Base-by-base conservation (phyloP, 35 echinoderm and acorn worm species). In the Lytechinus variegatus region DNA sequence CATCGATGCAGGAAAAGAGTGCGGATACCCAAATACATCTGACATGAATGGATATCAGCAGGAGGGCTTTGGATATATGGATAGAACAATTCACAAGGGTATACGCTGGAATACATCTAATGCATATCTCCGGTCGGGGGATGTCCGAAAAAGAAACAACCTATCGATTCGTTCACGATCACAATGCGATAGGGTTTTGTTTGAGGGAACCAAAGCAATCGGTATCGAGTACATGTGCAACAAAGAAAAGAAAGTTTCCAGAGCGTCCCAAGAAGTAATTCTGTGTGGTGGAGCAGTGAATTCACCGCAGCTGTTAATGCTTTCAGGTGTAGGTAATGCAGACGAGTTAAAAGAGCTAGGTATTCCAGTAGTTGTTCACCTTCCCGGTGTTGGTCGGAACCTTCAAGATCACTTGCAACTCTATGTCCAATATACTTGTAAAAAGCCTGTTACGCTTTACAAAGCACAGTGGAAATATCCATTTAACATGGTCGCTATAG, bases 11-110 rank as follows among this genome's bases (percentile, higher is more conserved):
- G 98, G 98, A 28, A 52, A 93, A 6, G 95, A 98, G 89, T 96
- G 97, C 1, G 98, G 98, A 33, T 99, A 99, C 95, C 95, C 97
- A 89, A 89, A 54, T 16, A 99, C 98, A 24, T 56, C 94, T 94
- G 98, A 99, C 91, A 97, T 98, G 96, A 99, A 99, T 94, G 98
- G 98, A 19, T 98, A 96, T 79, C 97, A 99, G 86, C 97, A 98
- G 87, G 98, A 99, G 96, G 98, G 98, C 8, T 98, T 99, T 95
- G 98, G 97, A 14, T 99, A 89, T 54, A 98, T 99, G 95, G 98
- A 99, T 54, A 19, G 97, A 19, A 98, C 97, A 19, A 95, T 98
- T 21, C 94, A 99, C 93, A 98, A 98, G 52, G 98, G 98, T 12
- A 28, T 96, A 5, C 94, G 98, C 4, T 99, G 98, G 97, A 99